These are phyloP conservation scores for Bombyx mandarina DNA, from an alignment of 1,140 invertebrate species.

Conservation along the genomic window DNA sequence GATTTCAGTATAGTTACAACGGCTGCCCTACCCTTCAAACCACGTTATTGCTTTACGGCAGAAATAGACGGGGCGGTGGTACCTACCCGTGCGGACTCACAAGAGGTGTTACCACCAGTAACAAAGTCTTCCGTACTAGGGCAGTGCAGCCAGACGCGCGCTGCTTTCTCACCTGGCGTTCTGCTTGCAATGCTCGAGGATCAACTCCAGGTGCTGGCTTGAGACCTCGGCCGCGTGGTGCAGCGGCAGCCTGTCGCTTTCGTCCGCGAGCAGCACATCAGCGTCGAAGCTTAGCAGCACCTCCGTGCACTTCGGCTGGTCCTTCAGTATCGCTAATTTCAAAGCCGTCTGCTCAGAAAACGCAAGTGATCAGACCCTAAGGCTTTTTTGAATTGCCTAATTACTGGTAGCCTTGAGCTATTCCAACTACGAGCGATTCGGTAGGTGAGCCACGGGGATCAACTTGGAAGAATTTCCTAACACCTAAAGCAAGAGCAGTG, in stretches of 20 bases:
- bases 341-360: conserved; percentile 36
- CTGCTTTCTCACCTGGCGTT: conserved; percentile 29
- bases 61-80: neutral
- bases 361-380: neutral
- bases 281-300: conserved; percentile 32
- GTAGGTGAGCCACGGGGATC: no score
- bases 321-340: conserved; percentile 30
- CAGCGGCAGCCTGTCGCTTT: conserved; percentile 22
- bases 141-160: neutral
- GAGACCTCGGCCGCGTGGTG: conserved; percentile 33
- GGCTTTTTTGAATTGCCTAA: neutral
- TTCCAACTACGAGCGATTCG: no score
- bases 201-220: conserved; percentile 17
- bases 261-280: conserved; percentile 23
- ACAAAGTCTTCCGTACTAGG: neutral
- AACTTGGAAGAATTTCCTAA: neutral
- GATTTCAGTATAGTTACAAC: no score
- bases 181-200: conserved; percentile 22
- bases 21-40: no score
- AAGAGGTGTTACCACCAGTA: no score
- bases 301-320: conserved; percentile 15
- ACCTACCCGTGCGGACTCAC: neutral
- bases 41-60: no score
- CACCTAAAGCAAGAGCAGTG: neutral
- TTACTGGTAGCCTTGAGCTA: no score